Evolutionary conservation across 2,888 invertebrate species (phyloP), one percentile per base, ranked within the genome.

Genomic region (Gortyna flavago): DNA sequence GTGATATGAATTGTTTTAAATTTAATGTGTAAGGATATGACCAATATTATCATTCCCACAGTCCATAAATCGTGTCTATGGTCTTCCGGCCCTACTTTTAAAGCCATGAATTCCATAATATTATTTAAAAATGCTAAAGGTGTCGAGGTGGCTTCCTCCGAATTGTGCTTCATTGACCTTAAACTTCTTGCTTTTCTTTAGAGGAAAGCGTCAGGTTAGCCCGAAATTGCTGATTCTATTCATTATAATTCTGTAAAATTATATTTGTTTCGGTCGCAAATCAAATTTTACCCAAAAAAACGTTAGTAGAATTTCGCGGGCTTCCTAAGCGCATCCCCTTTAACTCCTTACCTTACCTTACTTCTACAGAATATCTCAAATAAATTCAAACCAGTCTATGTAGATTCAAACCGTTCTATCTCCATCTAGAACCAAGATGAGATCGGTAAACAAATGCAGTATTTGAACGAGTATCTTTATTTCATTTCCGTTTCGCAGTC

Each of bases 401-500:
- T 48, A 76, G 48, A 65, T 66, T 62, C 65, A 81, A 72, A 75
- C 25, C 25, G 48, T 32, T 69, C 67, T 54, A 67, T 64, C 35
- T 51, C n/a, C 7, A 62, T 71, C 57, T 65, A 68, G 59, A 11
- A 54, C 51, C 59, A 41, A 69, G 65, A 72, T 82, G 69, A 61
- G 65, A 68, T 80, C 69, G 62, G 73, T 76, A 85, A 82, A 81
- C 77, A 87, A 85, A 85, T 83, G 78, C 79, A 81, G 74, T 71
- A 78, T 84, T 76, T 75, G 82, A 82, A 82, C 73, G 72, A 80
- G 77, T 84, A 86, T 87, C 88, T 87, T 91, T 91, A 92, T 93
- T 94, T 92, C 91, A 94, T 93, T 93, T 92, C 90, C 92, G 92
- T 88, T 88, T 82, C 85, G 83, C 78, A 85, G 90, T 88, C 87